Percentiles rank a stretch among this genome's conserved stretches.
phyloP scores from a whole-genome alignment of 2,888 invertebrate genomes.

The Pyrrhosoma nymphula region DNA sequence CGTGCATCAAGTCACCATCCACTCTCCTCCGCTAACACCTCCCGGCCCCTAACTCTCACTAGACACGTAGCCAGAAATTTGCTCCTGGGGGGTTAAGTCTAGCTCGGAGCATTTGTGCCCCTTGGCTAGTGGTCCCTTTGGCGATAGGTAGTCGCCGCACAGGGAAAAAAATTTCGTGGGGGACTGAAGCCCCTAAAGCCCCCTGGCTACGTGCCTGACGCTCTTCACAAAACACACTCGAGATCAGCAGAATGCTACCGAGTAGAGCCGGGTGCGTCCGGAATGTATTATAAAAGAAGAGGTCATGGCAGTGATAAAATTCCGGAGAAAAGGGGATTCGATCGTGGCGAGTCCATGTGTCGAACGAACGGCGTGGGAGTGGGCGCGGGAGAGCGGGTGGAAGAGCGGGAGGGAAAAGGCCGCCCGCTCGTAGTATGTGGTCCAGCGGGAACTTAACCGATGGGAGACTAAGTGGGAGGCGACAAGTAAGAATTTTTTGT shows the following conservation, averaged over 20 bases:
- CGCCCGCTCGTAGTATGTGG: not conserved
- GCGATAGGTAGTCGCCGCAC: no score
- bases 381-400: not conserved
- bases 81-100: no score
- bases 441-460: not conserved
- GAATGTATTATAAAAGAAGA: slow-evolving; percentile 30
- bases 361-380: not conserved
- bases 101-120: no score
- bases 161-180: no score
- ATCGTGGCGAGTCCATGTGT: not conserved
- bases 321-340: not conserved
- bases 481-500: not conserved
- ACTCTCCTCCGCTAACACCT: not conserved
- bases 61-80: no score
- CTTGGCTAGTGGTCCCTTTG: no score
- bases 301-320: not conserved
- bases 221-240: not conserved
- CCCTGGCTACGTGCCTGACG: no score
- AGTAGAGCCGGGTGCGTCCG: not conserved
- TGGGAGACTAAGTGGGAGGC: not conserved
- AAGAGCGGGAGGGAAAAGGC: not conserved
- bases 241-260: slow-evolving; percentile 24
- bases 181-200: no score
- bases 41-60: not conserved
- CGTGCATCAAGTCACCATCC: no score